Evolutionary conservation across 2,888 invertebrate genomes (phyloP), one percentile per base, ranked within the genome.

Genomic region (Leucozona laternaria): DNA sequence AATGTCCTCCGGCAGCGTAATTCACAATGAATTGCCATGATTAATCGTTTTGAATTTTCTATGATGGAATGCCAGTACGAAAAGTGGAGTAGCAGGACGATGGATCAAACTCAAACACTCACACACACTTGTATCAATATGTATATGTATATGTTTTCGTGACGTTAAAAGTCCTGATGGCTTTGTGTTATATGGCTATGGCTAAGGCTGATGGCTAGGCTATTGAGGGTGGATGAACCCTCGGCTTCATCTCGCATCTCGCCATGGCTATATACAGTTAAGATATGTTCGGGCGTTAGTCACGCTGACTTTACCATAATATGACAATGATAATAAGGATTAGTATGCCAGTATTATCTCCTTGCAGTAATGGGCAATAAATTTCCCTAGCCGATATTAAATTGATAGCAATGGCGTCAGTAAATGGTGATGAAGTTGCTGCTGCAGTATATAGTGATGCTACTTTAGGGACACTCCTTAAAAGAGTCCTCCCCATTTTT

Each of bases 11-110:
- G 76, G 87, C 87, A 79, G 87, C 79, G 83, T 87, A 87, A 87
- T 87, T 87, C 87, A 87, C 87, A 87, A 87, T 87, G 87, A 87
- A 83, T 83, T 87, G 87, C 76, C 83, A 87, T 82, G 87, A 87
- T 87, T 87, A 87, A 87, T 87, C 83, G 87, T 87, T 87, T 87
- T 83, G 87, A 83, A 87, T 87, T 79, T 83, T 75, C 82, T 75
- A 75, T 86, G 86, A 86, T 86, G 86, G 81, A 86, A 78, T 78
- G 58, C 57, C 50, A 45, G 40, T 50, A 58, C 25, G 17, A 50
- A 53, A 53, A 53, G 15, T 20, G 66, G 37, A 78, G 45, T 31
- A 57, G 25, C 53, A 53, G 53, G 53, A 28, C 53, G 28, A 53
- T 53, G 53, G 25, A 78, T 58, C 57, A 55, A 45, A 40, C 31